phyloP scores from a whole-genome alignment of 2,888 invertebrate species.

The Andrena chrysosceles region DNA sequence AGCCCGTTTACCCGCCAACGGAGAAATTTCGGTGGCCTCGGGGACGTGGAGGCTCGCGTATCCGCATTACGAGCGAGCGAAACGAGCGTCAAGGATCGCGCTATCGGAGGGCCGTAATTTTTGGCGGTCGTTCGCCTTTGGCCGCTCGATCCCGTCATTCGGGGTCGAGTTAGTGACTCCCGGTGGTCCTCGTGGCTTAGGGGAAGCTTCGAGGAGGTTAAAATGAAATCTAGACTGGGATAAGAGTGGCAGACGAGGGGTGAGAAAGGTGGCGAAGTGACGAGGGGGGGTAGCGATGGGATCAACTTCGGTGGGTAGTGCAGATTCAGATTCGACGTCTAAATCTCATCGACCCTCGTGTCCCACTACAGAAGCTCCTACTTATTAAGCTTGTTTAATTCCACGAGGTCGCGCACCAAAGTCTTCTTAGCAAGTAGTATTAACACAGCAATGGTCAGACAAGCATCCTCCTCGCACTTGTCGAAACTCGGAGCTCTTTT shows the following conservation, averaged over 20 bases:
- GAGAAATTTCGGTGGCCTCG: background rate
- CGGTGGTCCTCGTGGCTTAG: constrained; percentile 12
- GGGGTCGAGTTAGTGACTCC: constrained; percentile 32
- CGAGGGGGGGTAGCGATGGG: constrained; percentile 9
- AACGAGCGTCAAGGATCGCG: background rate
- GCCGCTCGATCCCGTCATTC: constrained; percentile 38
- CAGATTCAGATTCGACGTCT: background rate
- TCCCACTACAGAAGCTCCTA: background rate
- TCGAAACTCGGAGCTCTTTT: background rate
- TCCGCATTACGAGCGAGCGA: constrained; percentile 2
- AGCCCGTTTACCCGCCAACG: background rate
- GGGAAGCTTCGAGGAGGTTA: constrained; percentile 19
- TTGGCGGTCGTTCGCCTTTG: constrained; percentile 14
- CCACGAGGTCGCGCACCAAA: background rate
- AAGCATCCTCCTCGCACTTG: background rate
- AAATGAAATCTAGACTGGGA: constrained; percentile 40
- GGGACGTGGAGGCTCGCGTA: background rate
- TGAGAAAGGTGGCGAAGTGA: background rate
- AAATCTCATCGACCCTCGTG: background rate
- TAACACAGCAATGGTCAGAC: background rate
- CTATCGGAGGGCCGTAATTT: constrained; percentile 28
- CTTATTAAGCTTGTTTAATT: background rate
- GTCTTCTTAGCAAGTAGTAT: background rate
- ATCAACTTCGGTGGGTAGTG: background rate
- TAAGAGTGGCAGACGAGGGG: background rate